Percentiles rank a stretch among this genome's conserved stretches.
Evolutionary conservation across 2,888 invertebrate species (phyloP).

Genomic region (Magallana nippona): DNA sequence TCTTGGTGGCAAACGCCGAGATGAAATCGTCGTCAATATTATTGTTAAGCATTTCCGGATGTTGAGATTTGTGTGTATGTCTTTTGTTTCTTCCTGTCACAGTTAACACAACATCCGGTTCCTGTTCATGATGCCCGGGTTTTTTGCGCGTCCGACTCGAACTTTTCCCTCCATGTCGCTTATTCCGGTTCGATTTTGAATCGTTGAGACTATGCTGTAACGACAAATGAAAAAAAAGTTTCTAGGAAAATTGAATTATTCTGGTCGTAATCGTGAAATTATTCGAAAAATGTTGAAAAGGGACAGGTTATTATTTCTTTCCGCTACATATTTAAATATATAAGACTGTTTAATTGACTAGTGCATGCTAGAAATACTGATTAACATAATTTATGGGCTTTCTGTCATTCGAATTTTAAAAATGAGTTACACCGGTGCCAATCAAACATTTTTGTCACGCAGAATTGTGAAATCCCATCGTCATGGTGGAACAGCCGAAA

Average conservation of each 20-base stretch:
- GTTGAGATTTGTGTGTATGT: constrained; percentile 24
- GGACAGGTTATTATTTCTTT: background rate
- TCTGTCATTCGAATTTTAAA: background rate
- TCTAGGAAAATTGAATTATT: no score
- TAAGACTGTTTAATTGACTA: background rate
- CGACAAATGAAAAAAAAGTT: background rate
- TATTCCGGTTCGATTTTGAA: constrained; percentile 1
- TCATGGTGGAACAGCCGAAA: no score
- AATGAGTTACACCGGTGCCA: background rate
- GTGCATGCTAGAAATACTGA: background rate
- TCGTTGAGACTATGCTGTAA: constrained; percentile 4
- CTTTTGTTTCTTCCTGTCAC: constrained; percentile 20
- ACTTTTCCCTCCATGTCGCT: background rate
- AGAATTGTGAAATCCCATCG: background rate
- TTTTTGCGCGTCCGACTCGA: background rate
- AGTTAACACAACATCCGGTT: constrained; percentile 36
- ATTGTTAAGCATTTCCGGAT: constrained; percentile 23
- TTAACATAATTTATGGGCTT: background rate
- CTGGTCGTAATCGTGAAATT: no score
- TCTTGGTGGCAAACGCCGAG: constrained; percentile 8
- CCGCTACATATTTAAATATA: background rate
- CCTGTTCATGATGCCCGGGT: background rate
- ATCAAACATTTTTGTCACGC: background rate
- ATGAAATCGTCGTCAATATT: constrained; percentile 14
- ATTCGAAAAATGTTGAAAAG: background rate